Evolutionary conservation across 2,797 vertebrate species (phyloP), one percentile per base, ranked within the genome.

Genomic region (Rhabdomys pumilio): DNA sequence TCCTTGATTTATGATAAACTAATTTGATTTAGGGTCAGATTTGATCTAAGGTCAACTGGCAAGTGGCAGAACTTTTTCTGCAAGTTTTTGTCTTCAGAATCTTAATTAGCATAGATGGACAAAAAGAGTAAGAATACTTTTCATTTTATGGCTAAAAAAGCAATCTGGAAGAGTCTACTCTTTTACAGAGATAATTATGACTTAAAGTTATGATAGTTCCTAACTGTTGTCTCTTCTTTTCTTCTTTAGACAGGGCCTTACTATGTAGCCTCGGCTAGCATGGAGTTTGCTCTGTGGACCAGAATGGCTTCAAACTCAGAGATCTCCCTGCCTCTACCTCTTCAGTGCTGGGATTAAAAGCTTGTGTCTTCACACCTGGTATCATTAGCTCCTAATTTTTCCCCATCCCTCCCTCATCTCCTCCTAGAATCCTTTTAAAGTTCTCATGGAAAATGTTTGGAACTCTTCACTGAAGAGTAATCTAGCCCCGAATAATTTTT

Each of bases 1-100:
- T 84, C 65, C 22, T 69, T 55, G 57, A 90, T 96, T 97, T 93
- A 90, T 55, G 91, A 80, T 72, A 75, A 91, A 96, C 94, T 90
- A 89, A 84, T 94, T 92, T 83, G 73, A 95, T 91, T 38, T 93
- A 72, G 80, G 94, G 90, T 95, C 67, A 91, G 55, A 85, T 96
- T 79, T 94, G 69, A 95, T 79, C 55, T 67, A 81, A 93, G 88
- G n/a, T 93, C 50, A 92, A 85, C 31, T 76, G 90, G 31, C 73
- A 77, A 92, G 75, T 79, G 63, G 41, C 24, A 96, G 73, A 96
- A 96, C 19, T 92, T 93, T 84, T 91, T 87, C 69, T 91, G 53
- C 0, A 95, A 53, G 44, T 22, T 91, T 93, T 96, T 89, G 75
- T 9, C 82, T 94, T 95, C 67, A 87, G 55, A 69, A 91, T 80